Conservation (phyloP, 2,888 invertebrate species). For the Eupithecia abbreviata region DNA sequence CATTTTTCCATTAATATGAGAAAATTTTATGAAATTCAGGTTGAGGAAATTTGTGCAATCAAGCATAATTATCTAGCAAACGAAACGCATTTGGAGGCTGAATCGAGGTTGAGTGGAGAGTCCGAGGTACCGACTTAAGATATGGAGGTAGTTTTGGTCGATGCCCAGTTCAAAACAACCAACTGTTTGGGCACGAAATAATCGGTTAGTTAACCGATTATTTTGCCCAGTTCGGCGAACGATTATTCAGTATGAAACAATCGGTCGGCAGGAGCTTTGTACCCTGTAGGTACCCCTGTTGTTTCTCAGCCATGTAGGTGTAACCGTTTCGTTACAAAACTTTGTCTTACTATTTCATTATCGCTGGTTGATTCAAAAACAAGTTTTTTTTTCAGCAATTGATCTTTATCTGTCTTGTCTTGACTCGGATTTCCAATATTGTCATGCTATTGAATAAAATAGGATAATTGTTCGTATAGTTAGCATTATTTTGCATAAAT, state of each 20-base stretch:
- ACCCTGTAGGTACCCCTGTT: no score
- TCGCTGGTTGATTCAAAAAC: neutral
- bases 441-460: slow-evolving; percentile 22
- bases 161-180: neutral
- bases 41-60: no score
- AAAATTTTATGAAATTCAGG: no score
- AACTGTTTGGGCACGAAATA: neutral
- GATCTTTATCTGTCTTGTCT: slow-evolving; percentile 2
- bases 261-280: neutral
- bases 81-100: no score
- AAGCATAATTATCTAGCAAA: no score
- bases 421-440: neutral
- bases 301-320: neutral
- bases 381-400: neutral
- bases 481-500: slow-evolving; percentile 35
- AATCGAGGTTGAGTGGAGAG: no score
- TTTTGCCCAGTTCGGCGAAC: neutral
- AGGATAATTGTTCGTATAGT: slow-evolving; percentile 35
- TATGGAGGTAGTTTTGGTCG: no score
- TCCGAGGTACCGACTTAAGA: no score
- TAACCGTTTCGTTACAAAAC: neutral
- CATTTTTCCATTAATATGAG: no score
- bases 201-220: no score
- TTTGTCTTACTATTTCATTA: neutral
- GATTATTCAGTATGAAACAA: neutral